Evolutionary conservation across 1,140 invertebrate species (phyloP), one percentile per base, ranked within the genome.

Genomic region (Bombus balteatus): DNA sequence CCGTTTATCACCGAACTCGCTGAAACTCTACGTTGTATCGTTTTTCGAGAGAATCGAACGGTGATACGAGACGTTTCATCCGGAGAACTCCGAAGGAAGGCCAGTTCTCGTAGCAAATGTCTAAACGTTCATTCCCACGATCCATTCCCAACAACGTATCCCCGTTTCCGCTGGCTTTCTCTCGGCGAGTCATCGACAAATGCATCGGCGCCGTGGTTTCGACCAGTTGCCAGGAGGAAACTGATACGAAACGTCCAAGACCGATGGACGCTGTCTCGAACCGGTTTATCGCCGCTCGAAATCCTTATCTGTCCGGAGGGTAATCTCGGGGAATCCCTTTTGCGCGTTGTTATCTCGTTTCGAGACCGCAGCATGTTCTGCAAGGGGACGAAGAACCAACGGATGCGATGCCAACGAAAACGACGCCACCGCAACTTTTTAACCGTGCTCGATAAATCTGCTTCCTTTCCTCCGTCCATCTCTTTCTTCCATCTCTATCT

Each of bases 251-350:
- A 77, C 79, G 85, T 87, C 88, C 85, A 87, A 89, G 88, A 89
- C 88, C 71, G 85, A 89, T 80, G 81, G 81, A 87, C 88, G 81
- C 72, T 81, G 81, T 59, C 43, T 70, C 82, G 70, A 83, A 76
- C 86, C n/a, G 81, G 78, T 90, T 90, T 90, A 91, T 91, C 89
- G 84, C 68, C 82, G 71, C 81, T 85, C 74, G 87, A 88, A 90
- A 88, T 90, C 89, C 87, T 89, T 93, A 92, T 93, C 92, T 90
- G 87, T 91, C 89, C 89, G 87, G 73, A 84, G 90, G 91, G 91
- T 93, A 93, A 93, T 93, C 92, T 92, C 87, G 72, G 65, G 47
- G 88, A 92, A 92, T 93, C 91, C 88, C 83, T 88, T 88, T 91
- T 89, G 88, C 92, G 75, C 90, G 87, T 85, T 88, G 87, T 92